phyloP scores from a whole-genome alignment of 2,888 invertebrate species.

The Calameuta idolon region DNA sequence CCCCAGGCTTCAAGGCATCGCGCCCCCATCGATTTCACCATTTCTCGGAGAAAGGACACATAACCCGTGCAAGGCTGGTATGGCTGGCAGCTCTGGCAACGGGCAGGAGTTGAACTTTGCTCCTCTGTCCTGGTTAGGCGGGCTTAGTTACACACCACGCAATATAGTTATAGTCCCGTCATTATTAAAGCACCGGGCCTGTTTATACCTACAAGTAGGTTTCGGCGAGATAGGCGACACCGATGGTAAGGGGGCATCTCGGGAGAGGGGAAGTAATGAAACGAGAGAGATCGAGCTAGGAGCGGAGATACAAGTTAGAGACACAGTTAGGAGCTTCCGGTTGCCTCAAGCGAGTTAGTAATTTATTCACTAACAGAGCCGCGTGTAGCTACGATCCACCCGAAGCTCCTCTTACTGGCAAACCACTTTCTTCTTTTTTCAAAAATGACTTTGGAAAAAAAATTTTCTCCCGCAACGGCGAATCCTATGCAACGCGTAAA shows the following conservation, averaged over 20 bases:
- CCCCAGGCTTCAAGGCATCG: no score
- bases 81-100: neutral
- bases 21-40: no score
- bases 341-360: constrained; percentile 28
- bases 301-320: constrained; percentile 25
- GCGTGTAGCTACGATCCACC: neutral
- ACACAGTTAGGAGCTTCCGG: constrained; percentile 29
- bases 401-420: no score
- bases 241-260: constrained; percentile 4
- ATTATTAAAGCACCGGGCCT: constrained; percentile 25
- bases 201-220: constrained; percentile 15
- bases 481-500: no score
- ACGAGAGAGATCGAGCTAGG: constrained; percentile 5
- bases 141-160: constrained; percentile 23
- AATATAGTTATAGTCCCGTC: constrained; percentile 22
- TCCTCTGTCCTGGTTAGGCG: constrained; percentile 20
- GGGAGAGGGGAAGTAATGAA: constrained; percentile 12
- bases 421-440: no score
- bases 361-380: constrained; percentile 27
- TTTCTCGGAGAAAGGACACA: no score
- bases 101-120: constrained; percentile 17
- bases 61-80: no score
- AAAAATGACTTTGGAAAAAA: no score
- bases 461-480: no score
- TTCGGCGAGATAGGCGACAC: no score